These are phyloP conservation scores for Eilema griseolum DNA, from an alignment of 2,888 invertebrate genomes.

Conservation along the genomic window DNA sequence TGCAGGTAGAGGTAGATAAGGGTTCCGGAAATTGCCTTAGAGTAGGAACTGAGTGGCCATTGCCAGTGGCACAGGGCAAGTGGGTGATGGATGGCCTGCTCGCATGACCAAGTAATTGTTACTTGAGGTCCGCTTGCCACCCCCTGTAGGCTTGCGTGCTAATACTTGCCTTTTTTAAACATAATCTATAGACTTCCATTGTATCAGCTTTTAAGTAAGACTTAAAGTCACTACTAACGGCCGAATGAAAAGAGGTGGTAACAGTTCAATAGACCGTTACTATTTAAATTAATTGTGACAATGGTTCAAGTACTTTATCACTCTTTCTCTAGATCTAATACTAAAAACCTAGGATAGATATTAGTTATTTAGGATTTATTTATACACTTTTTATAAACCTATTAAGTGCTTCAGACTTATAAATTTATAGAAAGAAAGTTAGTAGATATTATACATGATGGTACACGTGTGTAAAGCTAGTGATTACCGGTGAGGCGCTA, in stretches of 20 bases:
- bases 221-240: constrained; percentile 44
- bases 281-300: constrained; percentile 12
- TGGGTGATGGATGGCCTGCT: constrained; percentile 83
- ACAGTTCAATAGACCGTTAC: constrained; percentile 37
- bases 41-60: constrained; percentile 77
- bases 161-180: constrained; percentile 66
- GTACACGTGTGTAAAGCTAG: no score
- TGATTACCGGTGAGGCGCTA: no score
- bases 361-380: neutral
- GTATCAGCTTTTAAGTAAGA: constrained; percentile 62
- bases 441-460: no score
- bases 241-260: constrained; percentile 28
- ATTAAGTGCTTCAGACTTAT: neutral
- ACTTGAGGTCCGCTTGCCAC: constrained; percentile 74
- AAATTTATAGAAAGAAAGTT: no score
- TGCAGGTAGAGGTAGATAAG: constrained; percentile 77
- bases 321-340: neutral
- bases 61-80: constrained; percentile 75
- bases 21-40: constrained; percentile 83
- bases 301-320: neutral
- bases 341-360: neutral
- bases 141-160: constrained; percentile 70
- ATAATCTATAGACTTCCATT: constrained; percentile 69
- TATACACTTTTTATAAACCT: neutral
- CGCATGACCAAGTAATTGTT: constrained; percentile 86